Evolutionary conservation across 1,140 invertebrate species (phyloP), one percentile per base, ranked within the genome.

Genomic region (Triops longicaudatus): DNA sequence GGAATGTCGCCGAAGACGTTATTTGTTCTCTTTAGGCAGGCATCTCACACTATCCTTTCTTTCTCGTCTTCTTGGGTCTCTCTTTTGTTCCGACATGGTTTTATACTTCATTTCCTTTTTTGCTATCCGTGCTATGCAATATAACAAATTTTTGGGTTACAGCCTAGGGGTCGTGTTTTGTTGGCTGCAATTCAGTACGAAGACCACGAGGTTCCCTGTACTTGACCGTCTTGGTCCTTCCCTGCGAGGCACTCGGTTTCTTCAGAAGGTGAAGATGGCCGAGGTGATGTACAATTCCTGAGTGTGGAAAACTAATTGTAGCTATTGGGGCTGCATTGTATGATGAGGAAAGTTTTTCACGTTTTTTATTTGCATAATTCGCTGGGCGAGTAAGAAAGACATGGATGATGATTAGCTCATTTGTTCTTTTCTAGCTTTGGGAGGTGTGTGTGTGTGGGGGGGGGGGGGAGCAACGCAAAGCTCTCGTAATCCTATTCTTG

Each of bases 11-110:
- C 50, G 50, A 63, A 14, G 50, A 63, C 50, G 50, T 63, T 63
- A 63, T 63, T 63, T 63, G 50, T 63, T 63, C 50, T n/a, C 17
- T 37, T 63, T 63, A 63, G 50, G 17, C 50, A 63, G 50, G 50
- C 50, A 63, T 63, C 50, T 63, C 50, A 63, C 50, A 63, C 22
- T 63, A 22, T n/a, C 44, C 44, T 14, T 14, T 3, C 44, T 63
- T 22, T 63, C 14, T 22, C 50, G 14, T 22, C 50, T 10, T 9
- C 50, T 22, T 14, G 31, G 31, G 31, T 7, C 31, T 7, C 31
- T 37, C 31, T 37, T n/a, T n/a, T 37, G 7, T 7, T 7, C 31
- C 7, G 31, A 37, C 31, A 37, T 37, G 31, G 2, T 22, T 63
- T 63, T n/a, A 9, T 63, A 63, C 6, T 63, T 63, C 50, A 17